Percentiles rank a stretch among this genome's conserved stretches.
Evolutionary conservation across 2,797 vertebrate genomes (phyloP).

Genomic region (Sciurus carolinensis): DNA sequence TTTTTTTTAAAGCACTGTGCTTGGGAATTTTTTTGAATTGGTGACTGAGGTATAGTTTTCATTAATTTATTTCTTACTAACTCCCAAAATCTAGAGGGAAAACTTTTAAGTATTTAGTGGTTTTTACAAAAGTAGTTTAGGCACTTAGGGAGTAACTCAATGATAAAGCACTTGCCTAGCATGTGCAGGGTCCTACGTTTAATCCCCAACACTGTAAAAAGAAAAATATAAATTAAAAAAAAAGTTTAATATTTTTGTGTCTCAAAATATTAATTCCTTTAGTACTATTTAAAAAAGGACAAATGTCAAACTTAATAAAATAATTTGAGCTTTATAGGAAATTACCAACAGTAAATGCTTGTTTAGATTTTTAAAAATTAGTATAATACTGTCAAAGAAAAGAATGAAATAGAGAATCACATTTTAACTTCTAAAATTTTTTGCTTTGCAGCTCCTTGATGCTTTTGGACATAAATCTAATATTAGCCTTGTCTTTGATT

Average conservation of each 20-base stretch:
- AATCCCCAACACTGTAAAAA: background rate
- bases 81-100: background rate
- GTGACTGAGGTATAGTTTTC: conserved; percentile 44
- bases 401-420: conserved; percentile 30
- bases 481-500: conserved; percentile 99
- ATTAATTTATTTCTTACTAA: conserved; percentile 38
- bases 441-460: conserved; percentile 94
- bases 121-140: background rate
- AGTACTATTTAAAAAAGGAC: background rate
- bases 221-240: background rate
- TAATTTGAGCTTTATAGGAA: conserved; percentile 25
- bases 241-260: conserved; percentile 39
- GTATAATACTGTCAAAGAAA: background rate
- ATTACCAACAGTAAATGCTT: background rate
- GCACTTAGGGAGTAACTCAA: background rate
- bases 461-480: conserved; percentile 99
- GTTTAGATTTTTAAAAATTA: conserved; percentile 23
- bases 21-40: conserved; percentile 18
- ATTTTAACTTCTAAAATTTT: conserved; percentile 42
- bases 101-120: conserved; percentile 19
- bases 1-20: background rate
- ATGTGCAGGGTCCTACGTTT: background rate
- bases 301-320: conserved; percentile 60
- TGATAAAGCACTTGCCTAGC: too few species aligned
- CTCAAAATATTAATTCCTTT: conserved; percentile 13